Evolutionary conservation across 1,140 invertebrate genomes (phyloP), one percentile per base, ranked within the genome.

Genomic region (Trichogramma pretiosum): DNA sequence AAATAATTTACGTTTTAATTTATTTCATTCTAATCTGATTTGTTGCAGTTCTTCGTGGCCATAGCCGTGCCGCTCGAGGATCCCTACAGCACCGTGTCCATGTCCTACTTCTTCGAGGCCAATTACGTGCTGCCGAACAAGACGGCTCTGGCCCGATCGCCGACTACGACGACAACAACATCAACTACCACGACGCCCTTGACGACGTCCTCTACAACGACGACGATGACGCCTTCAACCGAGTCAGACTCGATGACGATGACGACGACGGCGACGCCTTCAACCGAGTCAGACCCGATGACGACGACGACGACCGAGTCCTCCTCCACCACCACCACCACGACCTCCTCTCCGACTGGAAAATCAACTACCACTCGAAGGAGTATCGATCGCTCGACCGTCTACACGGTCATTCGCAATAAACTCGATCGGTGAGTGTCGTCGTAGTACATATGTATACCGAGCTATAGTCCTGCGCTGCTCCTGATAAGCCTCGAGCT

Each of bases 81-180:
- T 30, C 80, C 81, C 2, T 74, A 77, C 54, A 79, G 76, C 55
- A 81, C 81, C 54, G 77, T 84, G 8, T 83, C 83, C 48, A 67
- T 85, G 32, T 83, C 84, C 0, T 84, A 82, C 53, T 85, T 85
- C 60, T 83, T 86, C 59, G 85, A 87, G 59, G 79, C 80, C 0
- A 83, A 79, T 61, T 86, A 85, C 67, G 63, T 57, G 28, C 60
- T 83, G 9, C 76, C 76, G 5, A 45, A 55, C 19, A 74, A 76
- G 54, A 54, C 57, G 11, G 74, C 21, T 14, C 4, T 14, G 5
- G 24, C 24, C 24, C 24, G 24, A 5, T 11, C 5, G 24, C 24
- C 24, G 24, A n/a, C n/a, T n/a, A n/a, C n/a, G n/a, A n/a, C n/a
- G n/a, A n/a, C n/a, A n/a, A n/a, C n/a, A n/a, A n/a, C n/a, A n/a